These are phyloP conservation scores for Trichopoda pennipes DNA, from an alignment of 2,888 invertebrate genomes.

Conservation along the genomic window DNA sequence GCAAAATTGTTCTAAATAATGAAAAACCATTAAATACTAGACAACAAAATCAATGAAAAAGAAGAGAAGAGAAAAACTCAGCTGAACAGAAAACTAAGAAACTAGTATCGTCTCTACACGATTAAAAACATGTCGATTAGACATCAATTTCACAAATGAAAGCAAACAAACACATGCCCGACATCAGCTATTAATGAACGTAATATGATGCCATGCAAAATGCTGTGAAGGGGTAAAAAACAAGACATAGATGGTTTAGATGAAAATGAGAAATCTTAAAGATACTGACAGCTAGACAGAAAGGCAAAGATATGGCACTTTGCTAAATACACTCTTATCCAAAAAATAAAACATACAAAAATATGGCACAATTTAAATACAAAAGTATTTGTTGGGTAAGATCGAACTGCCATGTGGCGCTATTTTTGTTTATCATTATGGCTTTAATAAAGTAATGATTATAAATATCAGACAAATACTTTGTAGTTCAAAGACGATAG, in stretches of 20 bases:
- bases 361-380: neutral
- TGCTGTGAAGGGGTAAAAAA: conserved; percentile 25
- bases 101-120: conserved; percentile 73
- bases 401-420: neutral
- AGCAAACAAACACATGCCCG: conserved; percentile 61
- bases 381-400: neutral
- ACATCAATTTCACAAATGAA: conserved; percentile 75
- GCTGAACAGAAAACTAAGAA: neutral
- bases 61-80: conserved; percentile 1
- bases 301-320: conserved; percentile 23
- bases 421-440: too few species aligned
- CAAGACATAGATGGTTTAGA: conserved; percentile 31
- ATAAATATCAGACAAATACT: too few species aligned
- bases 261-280: conserved; percentile 47
- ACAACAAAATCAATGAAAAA: conserved; percentile 51
- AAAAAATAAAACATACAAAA: too few species aligned
- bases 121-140: conserved; percentile 78
- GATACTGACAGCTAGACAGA: conserved; percentile 49
- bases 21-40: conserved; percentile 61
- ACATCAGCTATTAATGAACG: conserved; percentile 63
- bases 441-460: too few species aligned
- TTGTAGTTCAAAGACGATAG: too few species aligned
- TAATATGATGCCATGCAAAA: conserved; percentile 59
- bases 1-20: conserved; percentile 57
- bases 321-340: neutral